Base-by-base conservation (phyloP, 92 coral and sea anemone genomes). In the Bergia puertoricense region DNA sequence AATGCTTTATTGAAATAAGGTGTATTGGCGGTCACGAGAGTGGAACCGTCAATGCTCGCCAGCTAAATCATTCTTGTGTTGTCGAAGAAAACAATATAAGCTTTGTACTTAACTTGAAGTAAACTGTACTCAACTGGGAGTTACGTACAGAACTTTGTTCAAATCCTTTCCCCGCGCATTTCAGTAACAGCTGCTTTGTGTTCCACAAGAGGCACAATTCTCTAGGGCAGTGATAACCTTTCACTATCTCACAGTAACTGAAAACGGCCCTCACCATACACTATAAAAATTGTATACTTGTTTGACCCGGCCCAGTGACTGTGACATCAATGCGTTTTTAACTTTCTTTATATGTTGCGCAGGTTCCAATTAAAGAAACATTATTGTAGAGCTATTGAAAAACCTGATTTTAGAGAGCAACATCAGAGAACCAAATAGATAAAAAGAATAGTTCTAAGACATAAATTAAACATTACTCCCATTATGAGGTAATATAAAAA, bases 401-500 rank as follows among this genome's bases (percentile, higher is more conserved):
- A 71, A 69, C 44, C 77, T 78, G 44, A 30, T 48, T 45, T 68
- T 83, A n/a, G 20, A 44, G 40, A 43, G 67, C 66, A 56, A 36
- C 79, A 38, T 71, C 66, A 62, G 86, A 44, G 38, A 39, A 51
- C 40, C 30, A 51, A 45, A 71, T 46, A 84, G 67, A 84, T 84
- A 74, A 39, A 84, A 56, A 71, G 79, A 84, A 71, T 56, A 84
- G 39, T 71, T 69, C 46, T 2, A 71, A 71, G 54, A 45, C 77
- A 84, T 84, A 84, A 71, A 84, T 84, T 84, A 84, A 69, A 84
- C 87, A 84, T 69, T 68, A 84, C 79, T 48, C 87, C 87, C 62
- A 71, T 84, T 84, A 84, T 84, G 87, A 71, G 57, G 79, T 71
- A 84, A 84, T 84, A 71, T 84, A 42, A 71, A 84, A 84, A 84